Base-by-base conservation (phyloP, 1,140 invertebrate species). In the Aradophagus sp. region DNA sequence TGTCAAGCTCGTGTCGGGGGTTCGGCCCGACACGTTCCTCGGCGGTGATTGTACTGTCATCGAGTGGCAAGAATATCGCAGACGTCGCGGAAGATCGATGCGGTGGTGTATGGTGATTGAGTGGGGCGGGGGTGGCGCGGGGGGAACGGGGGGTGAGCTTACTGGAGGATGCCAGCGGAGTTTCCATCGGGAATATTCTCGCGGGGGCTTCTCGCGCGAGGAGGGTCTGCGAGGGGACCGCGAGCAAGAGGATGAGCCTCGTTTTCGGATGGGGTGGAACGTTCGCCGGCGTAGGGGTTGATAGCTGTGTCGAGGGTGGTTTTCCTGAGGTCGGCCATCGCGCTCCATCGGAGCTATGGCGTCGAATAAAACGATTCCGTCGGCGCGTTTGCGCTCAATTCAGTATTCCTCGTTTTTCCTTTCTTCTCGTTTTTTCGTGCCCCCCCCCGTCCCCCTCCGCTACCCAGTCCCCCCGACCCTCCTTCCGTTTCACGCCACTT, bases 281-380 rank as follows among this genome's bases (percentile, higher is more conserved):
- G 61, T 74, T 73, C 73, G 70, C 70, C 55, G 61, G 61, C 34
- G 71, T 53, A 62, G 66, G 76, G 77, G 77, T 75, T 80, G 79
- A 80, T 82, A 78, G 77, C 75, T 75, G 69, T 71, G 77, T 73
- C 74, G 76, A 82, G 80, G 81, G 79, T 80, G 77, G 79, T 77
- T 83, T 83, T 83, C 80, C 78, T 75, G 69, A 52, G 67, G 75
- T 79, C 82, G 82, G 84, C 84, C 84, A 85, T 85, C 79, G 81
- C 77, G 82, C 73, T 83, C 62, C 67, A 62, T 69, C 76, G 63
- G 75, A 80, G 81, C 78, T 78, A 85, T 85, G 84, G 84, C 83
- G 82, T 71, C 80, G 77, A 66, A 75, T 75, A 69, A 67, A 71
- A 73, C 71, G 63, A 73, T 73, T 73, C 71, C 52, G 71, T 73